A percentile compares a stretch with the other conserved stretches of the same genome.
These are phyloP conservation scores for Cervus canadensis DNA, from an alignment of 2,113 vertebrate genomes.

Conservation along the genomic window DNA sequence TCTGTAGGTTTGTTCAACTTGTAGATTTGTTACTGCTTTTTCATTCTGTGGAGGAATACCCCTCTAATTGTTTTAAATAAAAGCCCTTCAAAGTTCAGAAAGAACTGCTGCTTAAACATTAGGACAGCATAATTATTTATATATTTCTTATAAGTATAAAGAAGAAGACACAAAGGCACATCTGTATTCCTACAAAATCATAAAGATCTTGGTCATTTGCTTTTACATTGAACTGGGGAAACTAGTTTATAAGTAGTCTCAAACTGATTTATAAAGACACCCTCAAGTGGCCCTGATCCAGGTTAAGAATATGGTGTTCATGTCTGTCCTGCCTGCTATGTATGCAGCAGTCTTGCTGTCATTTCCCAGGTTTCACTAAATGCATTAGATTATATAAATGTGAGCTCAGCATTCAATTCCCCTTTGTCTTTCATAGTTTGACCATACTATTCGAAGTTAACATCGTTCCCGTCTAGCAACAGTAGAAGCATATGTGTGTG, in stretches of 20 bases:
- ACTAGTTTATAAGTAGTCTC: background rate
- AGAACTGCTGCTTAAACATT: background rate
- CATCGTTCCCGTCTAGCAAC: background rate
- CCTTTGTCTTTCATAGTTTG: background rate
- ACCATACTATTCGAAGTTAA: background rate
- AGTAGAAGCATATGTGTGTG: background rate
- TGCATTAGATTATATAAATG: background rate
- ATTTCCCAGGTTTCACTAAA: background rate
- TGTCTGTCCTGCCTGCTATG: background rate
- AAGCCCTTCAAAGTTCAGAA: background rate
- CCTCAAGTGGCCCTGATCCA: background rate
- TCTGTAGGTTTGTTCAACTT: background rate
- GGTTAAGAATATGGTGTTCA: background rate
- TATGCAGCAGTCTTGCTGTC: background rate
- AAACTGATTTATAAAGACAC: background rate
- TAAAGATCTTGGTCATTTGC: background rate
- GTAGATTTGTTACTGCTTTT: slow-evolving; percentile 26
- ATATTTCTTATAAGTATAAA: background rate
- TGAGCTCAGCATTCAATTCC: background rate
- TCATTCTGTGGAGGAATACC: background rate
- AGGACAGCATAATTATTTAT: background rate
- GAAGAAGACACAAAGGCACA: background rate
- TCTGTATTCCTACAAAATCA: background rate
- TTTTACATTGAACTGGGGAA: background rate
- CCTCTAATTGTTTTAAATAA: background rate